Percentiles rank a stretch among this genome's conserved stretches.
Conservation (phyloP, 2,888 invertebrate species). For the Lasioglossum morio region DNA sequence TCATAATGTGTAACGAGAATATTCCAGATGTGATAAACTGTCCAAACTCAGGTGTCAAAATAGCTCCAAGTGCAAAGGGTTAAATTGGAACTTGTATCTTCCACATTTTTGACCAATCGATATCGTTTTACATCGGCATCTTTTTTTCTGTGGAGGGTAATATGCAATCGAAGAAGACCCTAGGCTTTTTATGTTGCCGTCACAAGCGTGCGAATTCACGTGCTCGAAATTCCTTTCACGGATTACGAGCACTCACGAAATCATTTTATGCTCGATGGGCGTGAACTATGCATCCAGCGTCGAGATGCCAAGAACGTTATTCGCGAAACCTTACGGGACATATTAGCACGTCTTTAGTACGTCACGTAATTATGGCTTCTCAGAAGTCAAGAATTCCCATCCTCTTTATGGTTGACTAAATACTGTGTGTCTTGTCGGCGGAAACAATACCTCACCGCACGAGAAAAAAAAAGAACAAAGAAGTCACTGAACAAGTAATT, state of each 20-base stretch:
- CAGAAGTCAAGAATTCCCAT: constrained; percentile 13
- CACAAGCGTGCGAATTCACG: constrained; percentile 36
- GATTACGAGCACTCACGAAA: constrained; percentile 37
- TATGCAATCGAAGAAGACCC: constrained; percentile 19
- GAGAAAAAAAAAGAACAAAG: not conserved
- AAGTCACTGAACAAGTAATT: not conserved
- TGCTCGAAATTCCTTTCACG: constrained; percentile 38
- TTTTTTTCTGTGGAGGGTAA: no score
- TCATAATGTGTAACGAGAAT: no score
- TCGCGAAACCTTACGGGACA: constrained; percentile 52
- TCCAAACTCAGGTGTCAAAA: no score
- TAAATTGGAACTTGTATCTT: not conserved
- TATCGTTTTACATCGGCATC: not conserved
- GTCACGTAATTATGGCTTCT: constrained; percentile 49
- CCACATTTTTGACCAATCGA: not conserved
- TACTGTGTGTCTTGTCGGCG: not conserved
- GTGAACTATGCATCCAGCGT: constrained; percentile 40
- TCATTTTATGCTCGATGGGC: constrained; percentile 55
- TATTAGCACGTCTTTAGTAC: constrained; percentile 35
- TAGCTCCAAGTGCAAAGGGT: no score
- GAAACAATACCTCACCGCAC: constrained; percentile 14
- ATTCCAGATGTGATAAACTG: no score
- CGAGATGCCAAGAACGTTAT: constrained; percentile 14
- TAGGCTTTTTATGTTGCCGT: not conserved
- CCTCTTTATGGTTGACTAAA: not conserved